phyloP scores from a whole-genome alignment of 2,888 invertebrate species.

The Dysmachus trigonus region DNA sequence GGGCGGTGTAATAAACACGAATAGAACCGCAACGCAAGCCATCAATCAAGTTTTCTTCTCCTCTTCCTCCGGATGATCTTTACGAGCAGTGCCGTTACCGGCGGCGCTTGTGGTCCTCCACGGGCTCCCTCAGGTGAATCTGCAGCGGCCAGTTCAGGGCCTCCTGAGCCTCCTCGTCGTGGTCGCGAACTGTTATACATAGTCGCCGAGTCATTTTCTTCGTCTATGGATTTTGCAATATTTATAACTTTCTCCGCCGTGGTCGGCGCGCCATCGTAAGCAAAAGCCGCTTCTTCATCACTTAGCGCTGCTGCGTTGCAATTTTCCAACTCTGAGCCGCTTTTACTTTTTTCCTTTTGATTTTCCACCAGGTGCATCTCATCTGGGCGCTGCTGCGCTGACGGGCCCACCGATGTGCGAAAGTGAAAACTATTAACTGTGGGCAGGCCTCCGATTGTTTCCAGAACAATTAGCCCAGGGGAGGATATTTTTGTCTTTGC shows the following conservation, averaged over 20 bases:
- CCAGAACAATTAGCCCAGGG: background rate
- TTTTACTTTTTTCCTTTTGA: background rate
- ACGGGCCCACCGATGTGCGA: background rate
- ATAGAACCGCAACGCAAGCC: conserved; percentile 13
- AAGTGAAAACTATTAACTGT: conserved; percentile 6
- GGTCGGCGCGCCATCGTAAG: background rate
- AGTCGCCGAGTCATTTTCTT: background rate
- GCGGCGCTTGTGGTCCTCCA: background rate
- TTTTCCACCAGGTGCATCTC: background rate
- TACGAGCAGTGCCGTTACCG: background rate
- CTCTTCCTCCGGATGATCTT: background rate
- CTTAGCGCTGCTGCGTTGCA: no score
- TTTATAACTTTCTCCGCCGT: conserved; percentile 21
- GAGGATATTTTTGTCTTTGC: background rate
- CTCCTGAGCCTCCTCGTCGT: background rate
- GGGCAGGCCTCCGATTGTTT: background rate
- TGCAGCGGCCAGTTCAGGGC: background rate
- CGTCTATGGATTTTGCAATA: conserved; percentile 10
- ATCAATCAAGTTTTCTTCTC: conserved; percentile 20
- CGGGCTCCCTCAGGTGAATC: background rate
- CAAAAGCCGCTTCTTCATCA: no score
- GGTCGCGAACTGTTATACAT: background rate
- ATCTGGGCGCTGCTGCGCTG: background rate
- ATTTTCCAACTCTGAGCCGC: background rate
- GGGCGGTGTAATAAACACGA: conserved; percentile 7